Base-by-base conservation (phyloP, 1,140 invertebrate species). In the Zeugodacus cucurbitae region DNA sequence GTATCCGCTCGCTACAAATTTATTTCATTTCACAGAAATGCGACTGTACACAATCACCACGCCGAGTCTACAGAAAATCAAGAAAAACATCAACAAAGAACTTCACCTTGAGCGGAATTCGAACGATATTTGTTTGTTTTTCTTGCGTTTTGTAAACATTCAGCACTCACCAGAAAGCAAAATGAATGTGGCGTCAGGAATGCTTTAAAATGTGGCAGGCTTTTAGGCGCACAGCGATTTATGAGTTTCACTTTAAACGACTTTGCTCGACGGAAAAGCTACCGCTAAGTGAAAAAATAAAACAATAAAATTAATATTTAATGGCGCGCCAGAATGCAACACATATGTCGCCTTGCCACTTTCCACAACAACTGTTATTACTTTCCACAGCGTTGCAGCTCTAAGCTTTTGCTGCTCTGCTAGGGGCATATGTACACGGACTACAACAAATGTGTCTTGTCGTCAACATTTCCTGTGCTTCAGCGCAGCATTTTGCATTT, bases 21-120 rank as follows among this genome's bases (percentile, higher is more conserved):
- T 62, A 62, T 62, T 62, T 62, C 17, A 62, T 26, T 62, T 62
- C 26, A 22, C 48, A 54, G 48, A 62, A 26, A 59, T 8, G 58
- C 10, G n/a, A 57, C 3, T 57, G 11, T 10, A 57, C 2, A 57
- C 11, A 57, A 57, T 10, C 22, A 64, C 22, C 3, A 4, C 59
- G 3, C 32, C 2, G 5, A 32, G 37, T 34, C n/a, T n/a, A n/a
- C n/a, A n/a, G n/a, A n/a, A n/a, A n/a, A n/a, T n/a, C n/a, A 41
- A 17, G 41, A 37, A 17, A 74, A 41, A 74, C 29, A 11, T 32
- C 34, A 74, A n/a, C 17, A 74, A 41, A 82, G 41, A 26, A 48
- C 74, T 82, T 82, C 37, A 82, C 74, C 74, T 82, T 82, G 74
- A 82, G 10, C 41, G 74, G 44, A 44, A 82, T 82, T 44, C 74